Base-by-base conservation (phyloP, 1,140 invertebrate genomes). In the Armadillidium nasatum region DNA sequence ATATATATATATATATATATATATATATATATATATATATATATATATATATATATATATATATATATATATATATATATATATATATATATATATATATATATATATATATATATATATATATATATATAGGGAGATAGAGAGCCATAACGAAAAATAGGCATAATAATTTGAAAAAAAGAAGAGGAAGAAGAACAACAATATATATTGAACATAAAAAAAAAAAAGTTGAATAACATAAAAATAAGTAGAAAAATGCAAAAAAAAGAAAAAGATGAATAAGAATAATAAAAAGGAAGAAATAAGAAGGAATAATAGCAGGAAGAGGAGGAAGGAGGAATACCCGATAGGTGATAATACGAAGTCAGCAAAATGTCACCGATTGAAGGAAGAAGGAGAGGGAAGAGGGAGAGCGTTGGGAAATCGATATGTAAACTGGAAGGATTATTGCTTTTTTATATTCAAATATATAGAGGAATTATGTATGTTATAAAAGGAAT, bases 401-500 rank as follows among this genome's bases (percentile, higher is more conserved):
- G 11, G 2, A 60, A 33, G 33, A 33, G 33, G 33, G 33, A 1
- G 33, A 33, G 33, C 33, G 33, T 33, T n/a, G n/a, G n/a, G 33
- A 6, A 60, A 60, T 4, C 7, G 2, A 60, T 60, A 60, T 60
- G 50, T 60, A 60, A 60, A 60, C 50, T 3, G 19, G 11, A 60
- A 19, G 19, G 50, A 60, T 60, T 60, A 60, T 60, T 60, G 50
- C 11, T 19, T 60, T 60, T 60, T 60, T 60, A 60, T 60, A 60
- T 60, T 60, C 50, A 60, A 19, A 60, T 60, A 60, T 60, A 60
- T 19, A 60, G 50, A 60, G 50, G 50, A 60, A 60, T 60, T 60
- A 60, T 60, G 50, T 60, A 60, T 60, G 50, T 60, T 60, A 60
- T 60, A 60, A 13, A 60, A 60, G 19, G 50, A 60, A 60, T 60